Conservation (phyloP, 2,797 vertebrate species). For the Poeciliopsis paucimaculata region DNA sequence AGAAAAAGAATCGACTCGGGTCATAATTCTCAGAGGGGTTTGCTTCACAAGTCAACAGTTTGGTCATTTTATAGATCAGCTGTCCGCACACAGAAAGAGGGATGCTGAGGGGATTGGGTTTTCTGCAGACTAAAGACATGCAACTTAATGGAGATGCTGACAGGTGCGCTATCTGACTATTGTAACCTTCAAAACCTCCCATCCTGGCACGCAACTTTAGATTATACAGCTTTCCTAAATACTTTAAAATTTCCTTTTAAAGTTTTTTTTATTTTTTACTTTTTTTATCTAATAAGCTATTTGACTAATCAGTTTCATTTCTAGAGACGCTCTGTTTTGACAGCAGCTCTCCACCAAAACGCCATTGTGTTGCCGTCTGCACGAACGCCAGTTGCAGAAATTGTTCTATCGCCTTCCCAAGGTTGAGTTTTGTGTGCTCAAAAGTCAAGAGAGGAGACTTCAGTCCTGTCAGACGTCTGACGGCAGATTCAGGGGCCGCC, state of each 20-base stretch:
- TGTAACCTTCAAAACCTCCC: neutral
- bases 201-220: neutral
- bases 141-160: neutral
- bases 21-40: slow-evolving; percentile 1
- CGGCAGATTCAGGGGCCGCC: slow-evolving; percentile 25
- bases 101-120: slow-evolving; percentile 9
- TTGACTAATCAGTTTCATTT: neutral
- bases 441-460: slow-evolving; percentile 18
- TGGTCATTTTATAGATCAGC: neutral
- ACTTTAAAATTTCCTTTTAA: neutral
- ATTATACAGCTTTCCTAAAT: neutral
- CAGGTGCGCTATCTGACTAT: neutral
- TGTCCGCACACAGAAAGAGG: neutral
- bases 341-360: slow-evolving; percentile 23
- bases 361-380: slow-evolving; percentile 13
- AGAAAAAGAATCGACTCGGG: neutral
- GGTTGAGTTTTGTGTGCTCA: slow-evolving; percentile 40
- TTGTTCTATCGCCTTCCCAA: slow-evolving; percentile 37
- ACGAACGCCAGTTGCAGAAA: neutral
- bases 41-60: slow-evolving; percentile 7
- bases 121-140: neutral
- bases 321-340: slow-evolving; percentile 9
- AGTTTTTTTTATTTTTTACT: too few species aligned
- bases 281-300: neutral
- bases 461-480: neutral